Evolutionary conservation across 2,888 invertebrate genomes (phyloP), one percentile per base, ranked within the genome.

Genomic region (Drepanosiphum platanoidis): DNA sequence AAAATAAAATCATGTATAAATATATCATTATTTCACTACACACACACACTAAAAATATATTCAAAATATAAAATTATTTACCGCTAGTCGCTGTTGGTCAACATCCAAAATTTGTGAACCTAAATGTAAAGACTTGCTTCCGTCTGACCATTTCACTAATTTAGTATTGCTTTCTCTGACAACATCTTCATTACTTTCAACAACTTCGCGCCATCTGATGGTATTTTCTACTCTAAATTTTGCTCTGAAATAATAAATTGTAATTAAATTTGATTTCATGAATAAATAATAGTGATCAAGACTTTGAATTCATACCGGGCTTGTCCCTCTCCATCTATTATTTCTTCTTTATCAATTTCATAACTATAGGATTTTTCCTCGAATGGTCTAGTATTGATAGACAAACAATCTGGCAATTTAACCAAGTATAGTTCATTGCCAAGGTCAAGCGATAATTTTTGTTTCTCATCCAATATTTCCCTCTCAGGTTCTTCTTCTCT

Each of bases 71-170:
- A 42, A 68, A 82, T 32, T 30, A 88, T 90, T 90, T 88, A 93
- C 93, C 89, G 95, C 95, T 22, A 97, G 90, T 0, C 97, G 96
- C 90, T 97, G 97, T 88, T 95, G 95, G 89, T 98, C 97, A 0
- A 99, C 96, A 90, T 99, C 99, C 90, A 99, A 99, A 88, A 99
- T 97, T 92, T 99, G 99, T 46, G 95, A 94, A 36, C 99, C 99
- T 86, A 99, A 92, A 90, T 99, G 97, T 46, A 99, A 91, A n/a
- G 98, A 98, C 93, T 98, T 95, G 88, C 97, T 97, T 42, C 99
- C 99, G 90, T 99, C 99, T 0, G 98, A 98, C 99, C 99, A 99
- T 87, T 94, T 93, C 0, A 99, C 97, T 89, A 98, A 94, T 79
- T 98, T 92, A 0, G 98, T 96, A 91, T 99, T 99, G 70, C 97